Conservation (phyloP, 2,888 invertebrate species). For the Entomobrya multifasciata region DNA sequence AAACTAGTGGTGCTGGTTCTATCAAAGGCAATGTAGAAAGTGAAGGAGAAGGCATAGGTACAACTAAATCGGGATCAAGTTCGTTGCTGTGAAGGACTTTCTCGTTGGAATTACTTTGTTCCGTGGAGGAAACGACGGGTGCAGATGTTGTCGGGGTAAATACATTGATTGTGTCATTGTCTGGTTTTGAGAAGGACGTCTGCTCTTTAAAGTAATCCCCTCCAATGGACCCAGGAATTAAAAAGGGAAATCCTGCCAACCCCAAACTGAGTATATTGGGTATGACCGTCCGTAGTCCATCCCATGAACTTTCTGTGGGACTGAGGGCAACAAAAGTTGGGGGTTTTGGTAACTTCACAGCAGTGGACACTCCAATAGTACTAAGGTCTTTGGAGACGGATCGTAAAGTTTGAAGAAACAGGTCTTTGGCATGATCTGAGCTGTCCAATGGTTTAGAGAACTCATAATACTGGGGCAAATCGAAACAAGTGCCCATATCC, state of each 20-base stretch:
- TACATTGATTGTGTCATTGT: not conserved
- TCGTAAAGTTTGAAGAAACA: conserved; percentile 86
- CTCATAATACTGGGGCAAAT: conserved; percentile 92
- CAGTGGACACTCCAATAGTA: conserved; percentile 90
- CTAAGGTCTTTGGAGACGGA: conserved; percentile 83
- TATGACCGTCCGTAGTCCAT: conserved; percentile 89
- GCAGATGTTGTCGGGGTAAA: not conserved
- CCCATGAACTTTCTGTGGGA: conserved; percentile 93
- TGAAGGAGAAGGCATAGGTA: not conserved
- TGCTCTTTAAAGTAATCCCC: conserved; percentile 84
- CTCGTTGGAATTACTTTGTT: not conserved
- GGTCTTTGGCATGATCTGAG: conserved; percentile 91
- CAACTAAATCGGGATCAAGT: not conserved
- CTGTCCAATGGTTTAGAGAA: conserved; percentile 87
- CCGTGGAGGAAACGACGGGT: not conserved
- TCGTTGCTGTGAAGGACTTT: not conserved
- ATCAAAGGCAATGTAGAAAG: not conserved
- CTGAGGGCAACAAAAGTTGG: conserved; percentile 93
- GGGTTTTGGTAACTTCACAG: conserved; percentile 89
- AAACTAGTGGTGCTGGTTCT: not conserved
- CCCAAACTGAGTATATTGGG: conserved; percentile 94
- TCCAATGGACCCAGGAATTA: conserved; percentile 96
- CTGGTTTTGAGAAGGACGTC: not conserved
- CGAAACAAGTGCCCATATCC: conserved; percentile 90
- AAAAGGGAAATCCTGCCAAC: conserved; percentile 94